phyloP scores from a whole-genome alignment of 2,888 invertebrate species.

The Watsonalla binaria region DNA sequence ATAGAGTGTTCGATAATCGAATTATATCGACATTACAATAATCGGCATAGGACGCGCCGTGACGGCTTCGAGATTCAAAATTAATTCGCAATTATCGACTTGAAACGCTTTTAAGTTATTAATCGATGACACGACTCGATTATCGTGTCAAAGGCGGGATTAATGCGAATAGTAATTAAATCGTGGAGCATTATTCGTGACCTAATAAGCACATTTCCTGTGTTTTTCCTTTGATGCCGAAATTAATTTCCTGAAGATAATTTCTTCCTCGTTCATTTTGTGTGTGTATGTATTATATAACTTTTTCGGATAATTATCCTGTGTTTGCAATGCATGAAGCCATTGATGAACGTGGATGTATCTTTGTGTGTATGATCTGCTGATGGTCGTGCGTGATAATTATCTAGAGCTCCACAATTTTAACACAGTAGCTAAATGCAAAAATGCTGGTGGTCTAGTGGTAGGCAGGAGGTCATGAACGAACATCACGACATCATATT shows the following conservation, averaged over 20 bases:
- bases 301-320: too few species aligned
- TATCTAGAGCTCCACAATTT: too few species aligned
- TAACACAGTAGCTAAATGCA: too few species aligned
- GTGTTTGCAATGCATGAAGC: too few species aligned
- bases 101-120: conserved; percentile 3
- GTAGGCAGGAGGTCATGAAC: too few species aligned
- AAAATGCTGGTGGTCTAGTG: too few species aligned
- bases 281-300: too few species aligned
- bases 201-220: conserved; percentile 9
- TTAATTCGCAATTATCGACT: conserved; percentile 3
- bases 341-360: too few species aligned
- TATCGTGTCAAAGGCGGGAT: conserved; percentile 14
- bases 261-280: background rate
- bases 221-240: conserved; percentile 6
- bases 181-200: conserved; percentile 6
- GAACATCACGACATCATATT: too few species aligned
- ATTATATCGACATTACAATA: conserved; percentile 26
- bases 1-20: conserved; percentile 34
- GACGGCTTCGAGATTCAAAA: conserved; percentile 3
- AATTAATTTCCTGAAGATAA: background rate
- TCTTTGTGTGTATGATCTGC: too few species aligned
- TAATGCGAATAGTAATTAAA: conserved; percentile 14
- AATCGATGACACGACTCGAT: conserved; percentile 12
- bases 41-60: conserved; percentile 15
- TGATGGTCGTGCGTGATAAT: too few species aligned